phyloP scores from a whole-genome alignment of 92 coral and sea anemone species.

The Epizoanthus rinbou region DNA sequence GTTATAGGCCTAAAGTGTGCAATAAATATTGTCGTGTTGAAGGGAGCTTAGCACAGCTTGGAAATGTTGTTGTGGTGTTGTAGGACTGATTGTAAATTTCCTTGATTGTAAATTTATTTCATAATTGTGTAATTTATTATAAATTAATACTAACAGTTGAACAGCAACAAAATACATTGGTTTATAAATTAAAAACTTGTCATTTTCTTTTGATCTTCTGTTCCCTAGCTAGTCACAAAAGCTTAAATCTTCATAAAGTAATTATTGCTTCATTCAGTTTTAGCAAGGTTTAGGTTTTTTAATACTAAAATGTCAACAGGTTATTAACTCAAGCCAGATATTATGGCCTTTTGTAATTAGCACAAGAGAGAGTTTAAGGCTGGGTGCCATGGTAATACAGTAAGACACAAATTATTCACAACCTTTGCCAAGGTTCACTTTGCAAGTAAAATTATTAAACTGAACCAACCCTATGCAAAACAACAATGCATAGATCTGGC shows the following conservation, averaged over 20 bases:
- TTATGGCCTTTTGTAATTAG: neutral
- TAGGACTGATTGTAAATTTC: too few relatives aligned
- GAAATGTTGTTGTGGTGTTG: too few relatives aligned
- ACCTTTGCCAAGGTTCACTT: slow-evolving; percentile 15
- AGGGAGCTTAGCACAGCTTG: too few relatives aligned
- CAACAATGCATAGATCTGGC: neutral
- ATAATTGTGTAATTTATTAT: too few relatives aligned
- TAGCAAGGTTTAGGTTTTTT: neutral
- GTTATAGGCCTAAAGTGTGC: too few relatives aligned
- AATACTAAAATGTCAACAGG: neutral
- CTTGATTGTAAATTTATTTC: too few relatives aligned
- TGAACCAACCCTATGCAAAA: slow-evolving; percentile 13
- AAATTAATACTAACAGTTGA: too few relatives aligned
- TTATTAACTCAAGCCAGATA: neutral
- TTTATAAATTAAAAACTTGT: too few relatives aligned
- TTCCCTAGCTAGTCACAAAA: neutral
- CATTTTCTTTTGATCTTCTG: too few relatives aligned
- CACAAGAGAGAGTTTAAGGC: neutral
- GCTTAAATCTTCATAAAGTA: neutral
- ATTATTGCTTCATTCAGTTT: neutral
- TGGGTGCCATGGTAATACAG: slow-evolving; percentile 25
- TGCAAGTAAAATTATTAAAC: neutral
- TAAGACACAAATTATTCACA: neutral
- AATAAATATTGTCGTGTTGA: too few relatives aligned
- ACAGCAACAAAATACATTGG: too few relatives aligned